Percentiles rank a stretch among this genome's conserved stretches.
These are phyloP conservation scores for Tiliacea citrago DNA, from an alignment of 2,888 invertebrate species.

Conservation along the genomic window DNA sequence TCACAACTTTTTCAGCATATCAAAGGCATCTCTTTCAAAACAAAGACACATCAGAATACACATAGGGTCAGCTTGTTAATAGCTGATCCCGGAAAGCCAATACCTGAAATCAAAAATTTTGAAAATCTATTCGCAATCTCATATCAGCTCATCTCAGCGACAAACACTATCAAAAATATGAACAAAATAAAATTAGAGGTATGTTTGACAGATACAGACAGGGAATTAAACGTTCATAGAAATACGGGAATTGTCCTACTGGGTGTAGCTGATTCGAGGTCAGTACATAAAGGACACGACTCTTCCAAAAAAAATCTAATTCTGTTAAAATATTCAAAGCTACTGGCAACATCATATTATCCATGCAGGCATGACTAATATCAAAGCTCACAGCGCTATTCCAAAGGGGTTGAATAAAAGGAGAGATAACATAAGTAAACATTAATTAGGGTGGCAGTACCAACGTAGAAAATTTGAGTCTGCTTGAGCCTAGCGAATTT, in stretches of 20 bases:
- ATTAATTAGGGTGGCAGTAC: slow-evolving; percentile 43
- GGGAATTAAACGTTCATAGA: neutral
- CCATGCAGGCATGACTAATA: slow-evolving; percentile 22
- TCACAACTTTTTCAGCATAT: no score
- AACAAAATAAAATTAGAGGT: no score
- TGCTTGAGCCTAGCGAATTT: slow-evolving; percentile 43
- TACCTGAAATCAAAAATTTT: no score
- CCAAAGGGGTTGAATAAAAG: slow-evolving; percentile 21
- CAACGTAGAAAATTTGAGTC: slow-evolving; percentile 38
- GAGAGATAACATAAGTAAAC: slow-evolving; percentile 24
- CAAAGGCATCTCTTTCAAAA: neutral
- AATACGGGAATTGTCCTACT: no score
- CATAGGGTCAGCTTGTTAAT: no score
- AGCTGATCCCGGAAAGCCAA: neutral
- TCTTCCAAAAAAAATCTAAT: neutral
- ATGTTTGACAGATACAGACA: neutral
- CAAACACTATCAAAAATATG: neutral
- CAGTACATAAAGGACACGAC: neutral
- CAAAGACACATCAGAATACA: no score
- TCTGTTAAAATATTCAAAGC: neutral
- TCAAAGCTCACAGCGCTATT: slow-evolving; percentile 9
- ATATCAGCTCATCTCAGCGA: neutral
- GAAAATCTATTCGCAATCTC: neutral
- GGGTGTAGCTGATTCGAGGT: neutral
- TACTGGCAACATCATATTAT: neutral